Evolutionary conservation across 2,888 invertebrate species (phyloP).

Genomic region (Hemaris fuciformis): DNA sequence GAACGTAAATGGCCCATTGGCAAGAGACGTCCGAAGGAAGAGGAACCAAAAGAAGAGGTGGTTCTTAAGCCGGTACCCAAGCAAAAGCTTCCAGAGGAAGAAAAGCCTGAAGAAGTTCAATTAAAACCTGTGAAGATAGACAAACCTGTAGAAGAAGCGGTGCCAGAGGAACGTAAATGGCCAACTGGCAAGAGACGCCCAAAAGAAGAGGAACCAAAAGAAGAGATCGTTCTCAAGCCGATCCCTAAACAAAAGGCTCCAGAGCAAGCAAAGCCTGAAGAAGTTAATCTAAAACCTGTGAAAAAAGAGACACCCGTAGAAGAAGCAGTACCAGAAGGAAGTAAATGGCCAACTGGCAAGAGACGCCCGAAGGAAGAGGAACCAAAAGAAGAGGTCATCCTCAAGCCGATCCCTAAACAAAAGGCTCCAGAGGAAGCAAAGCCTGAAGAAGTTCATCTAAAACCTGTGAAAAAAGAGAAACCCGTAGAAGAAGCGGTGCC

Average conservation of each 20-base stretch:
- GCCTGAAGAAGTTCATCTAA: conserved; percentile 38
- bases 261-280: conserved; percentile 38
- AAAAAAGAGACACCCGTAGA: conserved; percentile 29
- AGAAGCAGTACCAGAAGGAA: conserved; percentile 44
- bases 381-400: conserved; percentile 54
- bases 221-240: conserved; percentile 50
- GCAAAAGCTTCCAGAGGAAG: conserved; percentile 23
- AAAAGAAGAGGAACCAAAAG: conserved; percentile 32
- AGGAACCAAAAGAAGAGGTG: conserved; percentile 20
- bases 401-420: conserved; percentile 20
- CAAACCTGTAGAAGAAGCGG: conserved; percentile 17
- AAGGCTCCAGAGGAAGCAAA: conserved; percentile 27
- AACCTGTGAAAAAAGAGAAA: conserved; percentile 30
- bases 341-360: conserved; percentile 45
- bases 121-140: not conserved
- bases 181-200: conserved; percentile 32
- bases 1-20: conserved; percentile 11
- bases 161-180: conserved; percentile 50
- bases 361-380: conserved; percentile 25
- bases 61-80: conserved; percentile 42
- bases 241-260: conserved; percentile 13
- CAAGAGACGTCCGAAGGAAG: conserved; percentile 18
- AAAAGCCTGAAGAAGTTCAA: not conserved
- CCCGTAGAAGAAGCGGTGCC: conserved; percentile 35
- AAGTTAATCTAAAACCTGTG: conserved; percentile 30